A percentile compares a stretch with the other conserved stretches of the same genome.
Evolutionary conservation across 2,888 invertebrate species (phyloP).

Genomic region (Philaethria dido): DNA sequence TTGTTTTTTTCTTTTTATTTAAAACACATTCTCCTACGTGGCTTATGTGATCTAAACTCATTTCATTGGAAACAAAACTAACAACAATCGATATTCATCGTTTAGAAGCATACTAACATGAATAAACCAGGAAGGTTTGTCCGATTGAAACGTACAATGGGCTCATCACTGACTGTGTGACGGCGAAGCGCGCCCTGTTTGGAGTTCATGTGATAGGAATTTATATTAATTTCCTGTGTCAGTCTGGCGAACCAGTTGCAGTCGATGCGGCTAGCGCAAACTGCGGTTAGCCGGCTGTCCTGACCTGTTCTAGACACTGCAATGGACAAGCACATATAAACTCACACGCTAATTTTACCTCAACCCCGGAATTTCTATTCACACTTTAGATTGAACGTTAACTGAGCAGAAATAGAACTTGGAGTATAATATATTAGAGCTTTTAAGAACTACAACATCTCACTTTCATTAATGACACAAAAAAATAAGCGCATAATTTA

Average conservation of each 20-base stretch:
- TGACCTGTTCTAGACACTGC: constrained; percentile 70
- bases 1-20: background rate
- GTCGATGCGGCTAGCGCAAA: constrained; percentile 68
- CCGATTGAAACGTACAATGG: constrained; percentile 74
- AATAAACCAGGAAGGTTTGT: constrained; percentile 62
- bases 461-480: background rate
- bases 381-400: constrained; percentile 47
- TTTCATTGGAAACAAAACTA: constrained; percentile 30
- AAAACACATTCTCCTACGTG: background rate
- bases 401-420: constrained; percentile 36
- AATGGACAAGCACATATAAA: constrained; percentile 72
- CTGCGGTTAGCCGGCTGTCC: constrained; percentile 71
- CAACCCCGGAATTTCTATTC: constrained; percentile 64
- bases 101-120: constrained; percentile 62
- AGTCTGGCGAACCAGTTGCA: constrained; percentile 68
- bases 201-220: constrained; percentile 77
- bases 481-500: too few relatives aligned
- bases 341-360: constrained; percentile 72
- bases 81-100: constrained; percentile 54
- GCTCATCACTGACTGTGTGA: constrained; percentile 70
- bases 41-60: constrained; percentile 4
- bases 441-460: background rate
- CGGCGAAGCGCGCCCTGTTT: constrained; percentile 59
- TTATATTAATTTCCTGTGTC: constrained; percentile 81
- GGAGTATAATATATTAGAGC: constrained; percentile 20